These are phyloP conservation scores for Scortum barcoo DNA, from an alignment of 2,113 vertebrate species.

Conservation along the genomic window DNA sequence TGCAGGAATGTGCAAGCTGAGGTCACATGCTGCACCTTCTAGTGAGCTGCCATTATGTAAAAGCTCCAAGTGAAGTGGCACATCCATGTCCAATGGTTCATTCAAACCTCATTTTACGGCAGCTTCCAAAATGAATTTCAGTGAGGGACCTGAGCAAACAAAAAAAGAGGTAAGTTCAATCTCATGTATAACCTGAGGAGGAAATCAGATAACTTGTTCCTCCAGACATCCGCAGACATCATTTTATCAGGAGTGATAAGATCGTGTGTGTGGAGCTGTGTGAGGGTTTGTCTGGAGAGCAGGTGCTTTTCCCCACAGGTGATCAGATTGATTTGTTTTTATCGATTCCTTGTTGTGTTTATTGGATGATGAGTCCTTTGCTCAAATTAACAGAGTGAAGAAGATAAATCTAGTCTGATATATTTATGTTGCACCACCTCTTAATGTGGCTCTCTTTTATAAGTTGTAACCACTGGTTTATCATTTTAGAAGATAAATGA, in stretches of 20 bases:
- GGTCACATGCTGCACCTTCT: constrained; percentile 68
- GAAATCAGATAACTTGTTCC: neutral
- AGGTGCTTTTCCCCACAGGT: neutral
- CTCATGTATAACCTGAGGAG: neutral
- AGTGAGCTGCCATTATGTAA: constrained; percentile 24
- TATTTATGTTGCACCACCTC: neutral
- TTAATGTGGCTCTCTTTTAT: neutral
- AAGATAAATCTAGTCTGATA: neutral
- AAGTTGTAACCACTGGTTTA: neutral
- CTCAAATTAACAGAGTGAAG: neutral
- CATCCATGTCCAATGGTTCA: constrained; percentile 20
- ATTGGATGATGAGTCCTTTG: neutral
- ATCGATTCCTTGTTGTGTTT: neutral
- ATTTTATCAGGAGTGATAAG: neutral
- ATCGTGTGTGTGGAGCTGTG: neutral
- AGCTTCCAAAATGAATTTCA: constrained; percentile 58
- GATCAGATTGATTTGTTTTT: neutral
- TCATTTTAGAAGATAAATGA: neutral
- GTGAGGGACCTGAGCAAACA: constrained; percentile 26
- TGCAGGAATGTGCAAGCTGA: neutral
- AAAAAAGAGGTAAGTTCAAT: constrained; percentile 65
- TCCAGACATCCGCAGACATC: neutral
- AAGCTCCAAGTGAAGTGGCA: neutral
- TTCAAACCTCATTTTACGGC: neutral
- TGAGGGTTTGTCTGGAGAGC: neutral